Conservation (phyloP, 2,888 invertebrate species). For the Bombylius major region DNA sequence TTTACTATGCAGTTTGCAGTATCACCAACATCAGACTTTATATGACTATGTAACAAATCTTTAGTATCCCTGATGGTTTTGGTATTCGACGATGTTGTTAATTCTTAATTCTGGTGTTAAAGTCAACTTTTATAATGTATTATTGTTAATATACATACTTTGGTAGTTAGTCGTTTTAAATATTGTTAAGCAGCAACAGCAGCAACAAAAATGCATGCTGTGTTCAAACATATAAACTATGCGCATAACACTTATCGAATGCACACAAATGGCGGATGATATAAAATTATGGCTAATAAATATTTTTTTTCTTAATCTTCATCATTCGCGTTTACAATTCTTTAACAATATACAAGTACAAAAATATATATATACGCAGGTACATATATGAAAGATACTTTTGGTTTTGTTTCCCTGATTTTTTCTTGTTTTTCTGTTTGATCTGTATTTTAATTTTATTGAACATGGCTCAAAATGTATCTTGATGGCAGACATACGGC, state of each 20-base stretch:
- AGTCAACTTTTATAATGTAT: no score
- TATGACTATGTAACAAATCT: no score
- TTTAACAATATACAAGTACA: not conserved
- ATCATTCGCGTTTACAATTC: not conserved
- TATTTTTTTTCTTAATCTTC: conserved; percentile 6
- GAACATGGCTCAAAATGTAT: not conserved
- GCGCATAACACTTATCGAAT: conserved; percentile 15
- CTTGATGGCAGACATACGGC: not conserved
- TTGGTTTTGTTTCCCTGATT: no score
- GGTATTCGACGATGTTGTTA: no score
- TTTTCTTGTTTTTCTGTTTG: not conserved
- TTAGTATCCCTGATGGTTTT: no score
- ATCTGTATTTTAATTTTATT: conserved; percentile 6
- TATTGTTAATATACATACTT: not conserved
- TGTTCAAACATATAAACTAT: not conserved
- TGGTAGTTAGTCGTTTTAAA: not conserved
- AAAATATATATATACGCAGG: no score
- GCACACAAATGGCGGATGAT: conserved; percentile 10
- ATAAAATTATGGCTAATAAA: conserved; percentile 17
- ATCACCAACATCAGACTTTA: no score
- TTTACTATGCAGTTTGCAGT: no score
- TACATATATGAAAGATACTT: no score
- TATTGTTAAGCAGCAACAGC: not conserved
- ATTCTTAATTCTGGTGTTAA: no score
- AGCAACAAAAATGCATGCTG: not conserved